phyloP scores from a whole-genome alignment of 2,113 vertebrate genomes.

The Labeo catla region DNA sequence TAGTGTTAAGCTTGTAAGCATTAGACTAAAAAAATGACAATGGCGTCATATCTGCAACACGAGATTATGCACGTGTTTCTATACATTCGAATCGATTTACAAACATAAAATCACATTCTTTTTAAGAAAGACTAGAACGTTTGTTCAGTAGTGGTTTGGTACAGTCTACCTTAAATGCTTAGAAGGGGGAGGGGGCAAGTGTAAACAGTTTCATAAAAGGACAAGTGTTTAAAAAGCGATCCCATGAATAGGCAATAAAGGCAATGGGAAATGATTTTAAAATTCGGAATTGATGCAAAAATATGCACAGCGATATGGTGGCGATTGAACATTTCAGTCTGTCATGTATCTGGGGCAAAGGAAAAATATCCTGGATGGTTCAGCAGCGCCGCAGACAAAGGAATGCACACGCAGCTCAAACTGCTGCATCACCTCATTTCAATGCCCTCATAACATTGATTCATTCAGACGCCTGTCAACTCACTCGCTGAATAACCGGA shows the following conservation, averaged over 20 bases:
- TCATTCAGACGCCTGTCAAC: conserved; percentile 6
- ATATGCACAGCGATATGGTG: background rate
- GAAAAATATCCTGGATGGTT: conserved; percentile 2
- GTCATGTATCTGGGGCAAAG: conserved; percentile 13
- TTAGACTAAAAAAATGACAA: background rate
- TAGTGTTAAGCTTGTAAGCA: background rate
- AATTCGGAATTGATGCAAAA: background rate
- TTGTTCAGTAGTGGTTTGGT: background rate
- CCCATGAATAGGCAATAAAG: background rate
- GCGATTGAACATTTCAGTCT: background rate
- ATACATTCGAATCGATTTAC: background rate
- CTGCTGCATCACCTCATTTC: conserved; percentile 73
- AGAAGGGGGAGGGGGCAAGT: background rate
- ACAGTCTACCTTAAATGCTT: background rate
- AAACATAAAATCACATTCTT: background rate
- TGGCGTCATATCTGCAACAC: conserved; percentile 37
- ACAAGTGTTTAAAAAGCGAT: background rate
- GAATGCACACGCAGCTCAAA: conserved; percentile 55
- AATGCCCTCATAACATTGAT: conserved; percentile 52
- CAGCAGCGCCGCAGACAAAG: conserved; percentile 20
- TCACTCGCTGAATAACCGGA: background rate
- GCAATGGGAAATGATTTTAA: background rate
- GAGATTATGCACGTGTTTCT: conserved; percentile 25
- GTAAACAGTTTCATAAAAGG: conserved; percentile 7
- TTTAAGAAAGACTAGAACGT: background rate